Evolutionary conservation across 2,888 invertebrate species (phyloP), one percentile per base, ranked within the genome.

Genomic region (Tryphoninae sp.): DNA sequence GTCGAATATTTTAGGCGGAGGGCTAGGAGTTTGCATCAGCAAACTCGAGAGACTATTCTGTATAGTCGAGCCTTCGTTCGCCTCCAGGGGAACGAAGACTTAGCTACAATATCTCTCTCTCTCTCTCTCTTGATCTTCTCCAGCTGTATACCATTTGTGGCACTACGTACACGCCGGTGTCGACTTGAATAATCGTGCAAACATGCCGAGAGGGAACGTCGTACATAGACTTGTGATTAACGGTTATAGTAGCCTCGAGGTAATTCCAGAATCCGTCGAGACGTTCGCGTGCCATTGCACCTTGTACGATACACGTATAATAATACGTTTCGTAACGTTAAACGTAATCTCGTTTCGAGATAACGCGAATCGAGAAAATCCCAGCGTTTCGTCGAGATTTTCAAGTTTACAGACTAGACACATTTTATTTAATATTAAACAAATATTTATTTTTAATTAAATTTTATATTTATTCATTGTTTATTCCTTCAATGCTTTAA

Each of bases 101-200:
- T 33, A 33, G 33, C 33, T 33, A 33, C 33, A 6, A 33, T 33
- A 33, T 33, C 33, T 26, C 45, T 45, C 55, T 19, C 19, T 55
- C 19, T 19, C 16, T 16, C 51, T 67, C 53, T 68, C 55, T 19
- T 26, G 53, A 26, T 55, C 23, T 16, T 53, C 53, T 16, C 55
- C 33, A 4, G 19, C 55, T 55, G 16, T 55, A 55, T 19, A 55
- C 11, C 45, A 45, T 16, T 55, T 55, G 55, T 55, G 55, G 55
- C 55, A 19, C 55, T 55, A 55, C 19, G 55, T 22, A 42, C 45
- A 33, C 74, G 65, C 40, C 69, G 40, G 67, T 40, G 77, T 78
- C 65, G 77, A 78, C 68, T 67, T 75, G 84, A 87, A 84, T 85
- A 84, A 85, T 83, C 74, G 81, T 61, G 84, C 78, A 82, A 86